Conservation (phyloP, 2,113 vertebrate genomes). For the Nicator chloris region DNA sequence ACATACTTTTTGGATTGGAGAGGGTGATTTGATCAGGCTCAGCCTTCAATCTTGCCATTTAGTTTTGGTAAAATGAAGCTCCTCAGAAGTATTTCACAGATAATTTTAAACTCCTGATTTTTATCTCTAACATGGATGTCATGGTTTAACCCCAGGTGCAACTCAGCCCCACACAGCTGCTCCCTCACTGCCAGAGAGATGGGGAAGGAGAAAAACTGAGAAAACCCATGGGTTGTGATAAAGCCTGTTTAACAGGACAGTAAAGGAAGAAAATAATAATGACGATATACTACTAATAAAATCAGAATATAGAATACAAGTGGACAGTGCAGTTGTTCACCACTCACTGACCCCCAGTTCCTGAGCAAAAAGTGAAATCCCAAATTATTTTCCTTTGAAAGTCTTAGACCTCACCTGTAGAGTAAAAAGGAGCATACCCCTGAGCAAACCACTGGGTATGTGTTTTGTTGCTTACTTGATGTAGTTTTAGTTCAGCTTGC, state of each 20-base stretch:
- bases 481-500: background rate
- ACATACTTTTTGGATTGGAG: background rate
- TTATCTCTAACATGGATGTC: background rate
- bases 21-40: background rate
- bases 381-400: background rate
- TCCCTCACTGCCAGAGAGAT: background rate
- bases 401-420: background rate
- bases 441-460: background rate
- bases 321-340: background rate
- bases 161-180: background rate
- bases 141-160: background rate
- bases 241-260: background rate
- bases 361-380: background rate
- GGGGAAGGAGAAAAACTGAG: background rate
- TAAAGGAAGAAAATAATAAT: background rate
- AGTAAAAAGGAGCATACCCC: background rate
- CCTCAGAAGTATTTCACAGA: background rate
- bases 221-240: background rate
- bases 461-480: background rate
- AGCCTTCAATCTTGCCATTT: background rate
- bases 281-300: background rate
- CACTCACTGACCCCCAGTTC: accelerated
- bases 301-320: background rate
- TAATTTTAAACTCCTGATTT: background rate
- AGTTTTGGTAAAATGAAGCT: background rate